phyloP scores from a whole-genome alignment of 92 coral and sea anemone genomes.

The Actinostola sp. region DNA sequence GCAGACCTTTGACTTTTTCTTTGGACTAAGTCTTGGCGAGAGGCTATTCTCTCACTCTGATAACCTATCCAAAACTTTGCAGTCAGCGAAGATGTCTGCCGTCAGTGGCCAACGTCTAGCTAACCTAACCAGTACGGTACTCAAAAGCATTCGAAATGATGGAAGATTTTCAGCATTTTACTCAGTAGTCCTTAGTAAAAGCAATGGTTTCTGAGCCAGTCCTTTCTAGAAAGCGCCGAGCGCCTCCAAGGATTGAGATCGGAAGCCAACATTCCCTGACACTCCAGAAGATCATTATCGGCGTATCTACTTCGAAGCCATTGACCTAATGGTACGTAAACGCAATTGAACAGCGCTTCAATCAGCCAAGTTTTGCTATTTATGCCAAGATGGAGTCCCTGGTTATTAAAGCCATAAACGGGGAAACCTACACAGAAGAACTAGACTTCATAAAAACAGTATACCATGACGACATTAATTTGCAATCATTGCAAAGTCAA shows the following conservation, averaged over 20 bases:
- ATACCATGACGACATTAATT: conserved; percentile 61
- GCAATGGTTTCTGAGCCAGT: background rate
- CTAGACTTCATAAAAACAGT: conserved; percentile 36
- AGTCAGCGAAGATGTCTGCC: conserved; percentile 47
- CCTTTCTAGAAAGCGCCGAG: conserved; percentile 49
- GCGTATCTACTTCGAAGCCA: conserved; percentile 61
- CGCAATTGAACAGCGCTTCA: conserved; percentile 72
- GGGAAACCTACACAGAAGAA: conserved; percentile 64
- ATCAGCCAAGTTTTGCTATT: conserved; percentile 64
- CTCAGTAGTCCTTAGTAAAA: conserved; percentile 12
- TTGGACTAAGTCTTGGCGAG: conserved; percentile 37
- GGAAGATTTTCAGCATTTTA: conserved; percentile 37
- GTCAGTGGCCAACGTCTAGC: conserved; percentile 42
- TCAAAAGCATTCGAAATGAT: conserved; percentile 41
- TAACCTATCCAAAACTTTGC: conserved; percentile 50
- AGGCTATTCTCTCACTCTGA: conserved; percentile 44
- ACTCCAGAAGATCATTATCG: conserved; percentile 63
- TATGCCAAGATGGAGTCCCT: conserved; percentile 67
- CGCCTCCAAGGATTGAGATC: conserved; percentile 53
- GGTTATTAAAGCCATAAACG: conserved; percentile 37
- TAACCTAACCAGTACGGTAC: conserved; percentile 10
- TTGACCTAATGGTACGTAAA: conserved; percentile 63
- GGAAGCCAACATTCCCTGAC: conserved; percentile 64
- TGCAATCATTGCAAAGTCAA: conserved; percentile 6
- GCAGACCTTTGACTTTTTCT: conserved; percentile 44